Evolutionary conservation across 2,113 vertebrate species (phyloP), one percentile per base, ranked within the genome.

Genomic region (Ceuthmochares aereus): DNA sequence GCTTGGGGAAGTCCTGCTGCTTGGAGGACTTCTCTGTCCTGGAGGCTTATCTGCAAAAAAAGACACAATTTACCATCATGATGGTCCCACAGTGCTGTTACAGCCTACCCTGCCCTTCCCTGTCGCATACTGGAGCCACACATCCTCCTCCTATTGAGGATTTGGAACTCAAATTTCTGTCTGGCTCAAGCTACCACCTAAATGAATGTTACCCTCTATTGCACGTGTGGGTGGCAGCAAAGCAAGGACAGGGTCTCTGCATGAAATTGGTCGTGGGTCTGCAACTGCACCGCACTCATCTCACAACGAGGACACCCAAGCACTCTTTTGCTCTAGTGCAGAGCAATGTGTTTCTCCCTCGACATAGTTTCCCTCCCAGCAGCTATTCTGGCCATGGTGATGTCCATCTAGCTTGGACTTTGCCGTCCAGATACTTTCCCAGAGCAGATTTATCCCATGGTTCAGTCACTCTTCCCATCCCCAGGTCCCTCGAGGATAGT

Each of bases 31-130:
- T 79, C 75, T 94, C 45, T 93, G 93, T 75, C 67, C 78, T 12
- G 55, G 20, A 4, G 84, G 58, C 55, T 96, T 96, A n/a, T 97
- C 98, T 98, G 68, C 34, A 90, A 69, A 63, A 42, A 54, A n/a
- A 47, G 51, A 68, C 23, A 80, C 14, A 69, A 21, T 3, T 51
- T 75, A 64, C 14, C 62, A 32, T 27, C 0, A 0, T 27, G 43
- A 64, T 1, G 3, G 23, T 40, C 25, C 45, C 0, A 1, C 49
- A 74, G 74, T 37, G 34, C 37, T 51, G 29, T 13, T 66, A 13
- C 16, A n/a, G 45, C 14, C 42, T 83, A 47, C 49, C 52, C 56
- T 78, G 59, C 49, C 52, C 52, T 84, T 60, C 11, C 14, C 52
- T 67, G 47, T 29, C 6, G 14, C 0, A 0, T 25, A 22, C 37